phyloP scores from a whole-genome alignment of 2,888 invertebrate species.

The Lagria hirta region DNA sequence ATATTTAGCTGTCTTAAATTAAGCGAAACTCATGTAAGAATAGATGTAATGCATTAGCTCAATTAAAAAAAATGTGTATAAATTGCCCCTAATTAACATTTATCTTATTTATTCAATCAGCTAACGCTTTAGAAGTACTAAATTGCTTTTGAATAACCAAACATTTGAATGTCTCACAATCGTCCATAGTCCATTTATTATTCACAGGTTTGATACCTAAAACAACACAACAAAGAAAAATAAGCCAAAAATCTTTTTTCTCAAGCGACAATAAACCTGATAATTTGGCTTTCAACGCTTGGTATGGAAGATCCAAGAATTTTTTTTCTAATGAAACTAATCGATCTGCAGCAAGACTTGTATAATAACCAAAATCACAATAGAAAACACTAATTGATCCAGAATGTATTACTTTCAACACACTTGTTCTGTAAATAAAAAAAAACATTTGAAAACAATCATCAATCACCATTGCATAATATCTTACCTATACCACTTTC shows the following conservation, averaged over 20 bases:
- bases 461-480: too few relatives aligned
- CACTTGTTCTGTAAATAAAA: conserved; percentile 55
- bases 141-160: conserved; percentile 70
- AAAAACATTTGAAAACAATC: too few relatives aligned
- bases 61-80: too few relatives aligned
- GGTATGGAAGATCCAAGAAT: conserved; percentile 64
- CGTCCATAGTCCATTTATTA: conserved; percentile 70
- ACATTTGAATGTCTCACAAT: conserved; percentile 72
- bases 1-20: too few relatives aligned
- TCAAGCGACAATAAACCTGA: conserved; percentile 55
- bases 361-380: conserved; percentile 67
- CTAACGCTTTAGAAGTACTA: too few relatives aligned
- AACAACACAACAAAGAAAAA: not conserved
- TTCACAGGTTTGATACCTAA: conserved; percentile 58
- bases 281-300: conserved; percentile 66
- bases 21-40: too few relatives aligned
- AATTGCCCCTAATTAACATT: too few relatives aligned
- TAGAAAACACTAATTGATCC: conserved; percentile 63
- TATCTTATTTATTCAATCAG: too few relatives aligned
- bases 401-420: conserved; percentile 58
- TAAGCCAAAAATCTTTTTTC: too few relatives aligned
- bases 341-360: conserved; percentile 58
- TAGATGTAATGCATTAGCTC: too few relatives aligned
- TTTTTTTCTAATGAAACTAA: conserved; percentile 59
- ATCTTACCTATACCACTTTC: conserved; percentile 78